These are phyloP conservation scores for Xenus cinereus DNA, from an alignment of 2,113 vertebrate genomes.

Conservation along the genomic window DNA sequence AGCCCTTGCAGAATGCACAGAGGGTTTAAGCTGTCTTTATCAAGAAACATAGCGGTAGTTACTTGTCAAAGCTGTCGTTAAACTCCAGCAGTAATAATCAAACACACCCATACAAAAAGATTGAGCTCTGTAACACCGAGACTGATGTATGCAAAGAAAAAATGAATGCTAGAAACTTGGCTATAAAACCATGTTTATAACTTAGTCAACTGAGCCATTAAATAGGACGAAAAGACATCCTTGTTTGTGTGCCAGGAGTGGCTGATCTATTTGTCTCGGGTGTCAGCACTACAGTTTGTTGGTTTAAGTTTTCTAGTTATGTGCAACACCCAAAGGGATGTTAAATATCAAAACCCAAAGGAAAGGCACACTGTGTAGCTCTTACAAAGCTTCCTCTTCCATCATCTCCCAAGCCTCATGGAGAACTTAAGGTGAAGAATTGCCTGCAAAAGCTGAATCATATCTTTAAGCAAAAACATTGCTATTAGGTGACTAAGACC, in stretches of 20 bases:
- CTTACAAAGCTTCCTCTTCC: neutral
- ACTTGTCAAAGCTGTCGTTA: slow-evolving; percentile 20
- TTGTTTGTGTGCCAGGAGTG: neutral
- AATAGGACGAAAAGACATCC: neutral
- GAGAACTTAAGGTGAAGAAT: neutral
- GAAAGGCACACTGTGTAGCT: neutral
- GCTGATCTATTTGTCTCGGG: neutral
- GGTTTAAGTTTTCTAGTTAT: neutral
- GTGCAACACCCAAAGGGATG: neutral
- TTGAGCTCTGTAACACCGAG: neutral
- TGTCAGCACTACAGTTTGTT: neutral
- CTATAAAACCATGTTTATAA: neutral
- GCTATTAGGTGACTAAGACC: slow-evolving; percentile 44
- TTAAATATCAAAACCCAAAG: neutral
- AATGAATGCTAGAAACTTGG: neutral
- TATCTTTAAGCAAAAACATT: neutral
- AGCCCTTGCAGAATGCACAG: neutral
- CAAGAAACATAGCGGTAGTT: neutral
- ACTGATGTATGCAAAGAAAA: neutral
- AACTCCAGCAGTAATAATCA: neutral
- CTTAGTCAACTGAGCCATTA: neutral
- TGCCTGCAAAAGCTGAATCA: slow-evolving; percentile 17
- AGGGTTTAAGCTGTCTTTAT: neutral
- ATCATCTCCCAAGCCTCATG: neutral
- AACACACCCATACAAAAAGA: neutral